Base-by-base conservation (phyloP, 2,797 vertebrate species). In the Dryobates pubescens region DNA sequence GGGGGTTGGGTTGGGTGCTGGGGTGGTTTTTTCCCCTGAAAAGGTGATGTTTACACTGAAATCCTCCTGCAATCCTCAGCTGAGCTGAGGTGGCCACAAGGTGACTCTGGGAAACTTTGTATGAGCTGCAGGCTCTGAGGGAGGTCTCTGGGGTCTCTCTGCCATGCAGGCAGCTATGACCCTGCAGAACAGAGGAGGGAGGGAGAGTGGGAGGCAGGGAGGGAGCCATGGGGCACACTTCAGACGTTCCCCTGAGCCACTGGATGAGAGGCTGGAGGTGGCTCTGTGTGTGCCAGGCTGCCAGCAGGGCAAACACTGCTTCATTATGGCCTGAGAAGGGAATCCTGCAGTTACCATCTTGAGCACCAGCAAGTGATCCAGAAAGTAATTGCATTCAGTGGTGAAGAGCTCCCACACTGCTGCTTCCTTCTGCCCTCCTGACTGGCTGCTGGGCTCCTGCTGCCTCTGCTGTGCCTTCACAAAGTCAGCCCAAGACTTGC, bases 331-430 rank as follows among this genome's bases (percentile, higher is more conserved):
- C 32, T 70, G 36, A 7, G 7, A 94, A 89, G 75, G 45, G 9
- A 86, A 96, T 89, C 41, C 29, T 65, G 77, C 74, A 29, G 18
- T 97, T 97, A 99, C 99, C 98, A 97, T 98, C 97, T 99, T 99
- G 93, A 99, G 98, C 96, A 99, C 98, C 97, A 99, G 98, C 80
- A 99, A 98, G 95, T 98, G 98, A 95, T 99, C 98, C 96, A 99
- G 97, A 97, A 99, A 99, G 97, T 99, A 99, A 94, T 98, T 98
- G 82, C 98, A 99, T 98, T 99, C 98, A 51, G 98, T 99, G 57
- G 98, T 99, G 96, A 99, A 98, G 77, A 99, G 98, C 82, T 99
- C 99, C 98, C 98, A 99, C 64, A 98, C 87, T 10, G 98, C 97
- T 94, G 98, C 98, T 82, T 98, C 98, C 90, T 98, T 98, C 96